These are phyloP conservation scores for Araneus ventricosus DNA, from an alignment of 1,140 invertebrate species.

Conservation along the genomic window DNA sequence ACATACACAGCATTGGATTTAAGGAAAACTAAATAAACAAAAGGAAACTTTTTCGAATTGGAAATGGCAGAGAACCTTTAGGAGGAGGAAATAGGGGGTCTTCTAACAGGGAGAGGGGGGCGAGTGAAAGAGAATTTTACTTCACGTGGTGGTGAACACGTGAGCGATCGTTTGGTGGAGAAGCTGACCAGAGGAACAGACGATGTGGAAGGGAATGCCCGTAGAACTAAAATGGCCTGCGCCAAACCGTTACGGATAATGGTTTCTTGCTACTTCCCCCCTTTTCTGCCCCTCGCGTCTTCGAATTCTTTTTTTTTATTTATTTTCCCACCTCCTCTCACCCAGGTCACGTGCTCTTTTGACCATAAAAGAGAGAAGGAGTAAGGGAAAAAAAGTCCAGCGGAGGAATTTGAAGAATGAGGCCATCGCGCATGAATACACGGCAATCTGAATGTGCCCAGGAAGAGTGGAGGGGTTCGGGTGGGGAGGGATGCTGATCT, in stretches of 20 bases:
- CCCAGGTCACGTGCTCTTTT: conserved; percentile 72
- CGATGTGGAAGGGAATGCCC: conserved; percentile 68
- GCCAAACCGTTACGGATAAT: conserved; percentile 72
- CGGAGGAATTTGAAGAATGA: conserved; percentile 74
- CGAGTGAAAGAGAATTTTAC: conserved; percentile 62
- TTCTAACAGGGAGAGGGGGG: background rate
- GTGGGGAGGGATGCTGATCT: conserved; percentile 62
- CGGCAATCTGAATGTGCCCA: conserved; percentile 67
- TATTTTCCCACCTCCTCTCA: conserved; percentile 35
- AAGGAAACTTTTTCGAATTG: conserved; percentile 65
- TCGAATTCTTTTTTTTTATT: conserved; percentile 22
- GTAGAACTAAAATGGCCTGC: conserved; percentile 56
- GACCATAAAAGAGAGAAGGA: conserved; percentile 54
- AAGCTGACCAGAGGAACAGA: conserved; percentile 69
- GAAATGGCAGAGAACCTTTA: conserved; percentile 43
- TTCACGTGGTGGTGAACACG: conserved; percentile 73
- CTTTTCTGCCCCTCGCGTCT: conserved; percentile 21
- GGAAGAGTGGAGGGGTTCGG: background rate
- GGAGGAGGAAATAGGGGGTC: background rate
- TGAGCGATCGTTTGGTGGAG: conserved; percentile 66
- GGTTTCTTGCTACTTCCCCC: conserved; percentile 27
- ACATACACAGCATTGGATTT: conserved; percentile 32
- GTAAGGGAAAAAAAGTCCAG: conserved; percentile 45
- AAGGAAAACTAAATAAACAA: conserved; percentile 50
- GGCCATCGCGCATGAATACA: conserved; percentile 72